Base-by-base conservation (phyloP, 2,797 vertebrate genomes). In the Lerista edwardsae region DNA sequence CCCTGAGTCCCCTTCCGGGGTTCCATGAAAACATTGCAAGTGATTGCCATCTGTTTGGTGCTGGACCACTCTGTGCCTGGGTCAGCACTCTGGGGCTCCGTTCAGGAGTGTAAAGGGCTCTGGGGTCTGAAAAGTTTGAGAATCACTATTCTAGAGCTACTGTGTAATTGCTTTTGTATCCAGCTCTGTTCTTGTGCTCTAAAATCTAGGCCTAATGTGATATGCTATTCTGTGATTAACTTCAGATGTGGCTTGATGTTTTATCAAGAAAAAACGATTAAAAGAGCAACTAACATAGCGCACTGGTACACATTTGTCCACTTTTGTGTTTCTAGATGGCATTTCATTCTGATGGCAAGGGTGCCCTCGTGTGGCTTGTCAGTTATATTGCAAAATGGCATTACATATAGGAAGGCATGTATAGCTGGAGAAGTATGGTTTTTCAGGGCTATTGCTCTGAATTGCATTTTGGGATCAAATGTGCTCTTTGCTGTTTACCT, bases 341-440 rank as follows among this genome's bases (percentile, higher is more conserved):
- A n/a, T n/a, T 76, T 80, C 44, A 34, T 31, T 25, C 67, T 47
- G 61, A 41, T 57, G 79, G 36, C 25, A 25, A 65, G 34, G 59
- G 27, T 78, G 69, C 75, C 72, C 75, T 83, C 55, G 61, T 21
- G 76, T 14, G 79, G 85, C 82, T 51, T 51, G n/a, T 68, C 34
- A 51, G 39, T 81, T 81, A 69, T 51, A 81, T 51, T 86, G 64
- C 79, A 76, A 76, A 61, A 81, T 44, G n/a, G 34, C 29, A 19
- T n/a, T n/a, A n/a, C n/a, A n/a, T 51, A 51, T n/a, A 47, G 19
- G 19, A 31, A 55, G 19, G 39, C 27, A 68, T 11, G 6, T 36
- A 11, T 29, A 27, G 27, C 25, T 19, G 14, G 31, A 25, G 68
- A 57, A 21, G 3, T 1, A 21, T 62, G 3, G 34, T 71, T 75